These are phyloP conservation scores for Drosophila pseudotakahashii DNA, from an alignment of 2,888 invertebrate species.

Conservation along the genomic window DNA sequence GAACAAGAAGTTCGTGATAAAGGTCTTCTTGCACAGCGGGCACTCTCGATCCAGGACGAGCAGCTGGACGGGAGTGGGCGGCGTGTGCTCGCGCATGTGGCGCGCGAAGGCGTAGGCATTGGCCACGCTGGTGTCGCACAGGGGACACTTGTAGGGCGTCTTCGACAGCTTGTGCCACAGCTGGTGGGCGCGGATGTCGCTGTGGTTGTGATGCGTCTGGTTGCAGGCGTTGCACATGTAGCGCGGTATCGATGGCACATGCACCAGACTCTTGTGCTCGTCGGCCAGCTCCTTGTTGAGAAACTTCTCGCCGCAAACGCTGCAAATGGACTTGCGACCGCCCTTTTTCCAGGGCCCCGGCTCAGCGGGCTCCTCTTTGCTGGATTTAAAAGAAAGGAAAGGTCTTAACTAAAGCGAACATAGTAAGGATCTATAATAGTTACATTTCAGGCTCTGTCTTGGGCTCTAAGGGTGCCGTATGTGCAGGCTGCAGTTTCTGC, in stretches of 20 bases:
- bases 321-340: constrained; percentile 60
- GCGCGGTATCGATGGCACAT: constrained; percentile 78
- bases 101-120: constrained; percentile 77
- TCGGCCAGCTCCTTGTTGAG: constrained; percentile 72
- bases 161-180: constrained; percentile 83
- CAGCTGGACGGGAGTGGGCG: constrained; percentile 57
- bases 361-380: constrained; percentile 76
- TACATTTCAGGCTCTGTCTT: constrained; percentile 57
- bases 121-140: constrained; percentile 81
- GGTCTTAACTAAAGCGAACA: neutral
- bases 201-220: constrained; percentile 82
- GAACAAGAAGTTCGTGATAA: constrained; percentile 82
- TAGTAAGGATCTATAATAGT: neutral
- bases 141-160: constrained; percentile 84
- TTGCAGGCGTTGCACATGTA: constrained; percentile 85
- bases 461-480: constrained; percentile 26
- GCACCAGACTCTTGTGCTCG: constrained; percentile 69
- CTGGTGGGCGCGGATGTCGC: constrained; percentile 85
- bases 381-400: constrained; percentile 21
- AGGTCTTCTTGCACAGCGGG: constrained; percentile 79
- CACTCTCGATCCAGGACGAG: constrained; percentile 81
- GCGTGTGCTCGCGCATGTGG: constrained; percentile 79
- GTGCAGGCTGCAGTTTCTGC: constrained; percentile 53
- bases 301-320: constrained; percentile 77
- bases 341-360: constrained; percentile 34